phyloP scores from a whole-genome alignment of 2,797 vertebrate genomes.

The Taenioides sp. region DNA sequence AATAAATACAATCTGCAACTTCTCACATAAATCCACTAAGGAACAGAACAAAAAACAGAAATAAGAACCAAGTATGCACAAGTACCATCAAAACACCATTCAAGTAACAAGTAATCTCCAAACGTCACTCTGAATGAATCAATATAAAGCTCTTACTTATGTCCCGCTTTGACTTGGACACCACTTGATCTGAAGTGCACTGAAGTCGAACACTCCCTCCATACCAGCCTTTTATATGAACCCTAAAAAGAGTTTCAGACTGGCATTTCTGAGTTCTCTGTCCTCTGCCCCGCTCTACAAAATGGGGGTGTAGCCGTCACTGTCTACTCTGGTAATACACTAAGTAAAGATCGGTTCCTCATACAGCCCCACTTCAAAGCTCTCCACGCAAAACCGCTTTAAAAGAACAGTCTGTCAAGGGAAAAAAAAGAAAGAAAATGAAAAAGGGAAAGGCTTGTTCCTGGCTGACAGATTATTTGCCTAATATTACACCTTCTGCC shows the following conservation, averaged over 20 bases:
- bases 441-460: not conserved
- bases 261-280: too few species aligned
- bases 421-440: not conserved
- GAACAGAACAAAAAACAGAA: not conserved
- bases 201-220: not conserved
- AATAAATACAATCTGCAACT: too few species aligned
- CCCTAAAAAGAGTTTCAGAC: not conserved
- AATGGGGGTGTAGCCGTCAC: constrained; percentile 5
- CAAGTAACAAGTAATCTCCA: not conserved
- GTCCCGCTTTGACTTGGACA: not conserved
- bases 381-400: not conserved
- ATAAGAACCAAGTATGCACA: not conserved
- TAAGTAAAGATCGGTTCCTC: not conserved
- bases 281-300: not conserved
- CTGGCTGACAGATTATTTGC: not conserved
- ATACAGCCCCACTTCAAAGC: constrained; percentile 7
- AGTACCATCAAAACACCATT: not conserved
- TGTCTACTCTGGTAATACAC: not conserved
- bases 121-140: not conserved
- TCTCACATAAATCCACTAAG: too few species aligned
- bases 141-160: not conserved
- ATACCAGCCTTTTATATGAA: not conserved
- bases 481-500: too few species aligned
- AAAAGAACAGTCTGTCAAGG: not conserved
- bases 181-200: constrained; percentile 1